A percentile compares a stretch with the other conserved stretches of the same genome.
These are phyloP conservation scores for Mormyrops attenuatus DNA, from an alignment of 2,797 vertebrate genomes.

Conservation along the genomic window DNA sequence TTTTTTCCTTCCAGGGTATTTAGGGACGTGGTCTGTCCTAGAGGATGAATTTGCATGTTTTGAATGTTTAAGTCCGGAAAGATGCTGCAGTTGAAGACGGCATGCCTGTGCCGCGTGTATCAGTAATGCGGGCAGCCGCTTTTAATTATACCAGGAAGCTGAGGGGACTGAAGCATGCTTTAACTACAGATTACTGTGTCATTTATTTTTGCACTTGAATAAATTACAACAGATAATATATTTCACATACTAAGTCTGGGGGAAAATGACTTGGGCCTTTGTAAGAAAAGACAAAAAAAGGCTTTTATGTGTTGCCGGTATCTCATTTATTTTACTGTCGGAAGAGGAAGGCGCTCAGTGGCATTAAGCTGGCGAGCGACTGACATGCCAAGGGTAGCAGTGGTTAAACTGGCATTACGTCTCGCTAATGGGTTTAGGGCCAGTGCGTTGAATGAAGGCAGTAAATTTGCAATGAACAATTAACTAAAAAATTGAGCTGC, in stretches of 20 bases:
- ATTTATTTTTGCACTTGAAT: slow-evolving; percentile 28
- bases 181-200: slow-evolving; percentile 31
- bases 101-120: slow-evolving; percentile 27
- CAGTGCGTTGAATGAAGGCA: not conserved
- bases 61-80: not conserved
- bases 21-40: not conserved
- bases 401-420: slow-evolving; percentile 10
- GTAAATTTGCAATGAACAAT: not conserved
- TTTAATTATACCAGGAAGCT: slow-evolving; percentile 25
- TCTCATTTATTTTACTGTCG: slow-evolving; percentile 2
- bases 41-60: not conserved
- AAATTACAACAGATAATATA: slow-evolving; percentile 24
- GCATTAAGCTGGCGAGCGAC: slow-evolving; percentile 21
- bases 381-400: slow-evolving; percentile 24
- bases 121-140: slow-evolving; percentile 32
- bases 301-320: not conserved
- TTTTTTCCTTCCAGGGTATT: not conserved
- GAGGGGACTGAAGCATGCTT: slow-evolving; percentile 34
- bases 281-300: not conserved
- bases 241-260: slow-evolving; percentile 6
- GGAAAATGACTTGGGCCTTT: not conserved
- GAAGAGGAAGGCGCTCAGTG: not conserved
- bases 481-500: not conserved
- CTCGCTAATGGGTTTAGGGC: slow-evolving; percentile 8
- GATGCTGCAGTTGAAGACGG: slow-evolving; percentile 25